phyloP scores from a whole-genome alignment of 2,797 vertebrate genomes.

The Spondyliosoma cantharus region DNA sequence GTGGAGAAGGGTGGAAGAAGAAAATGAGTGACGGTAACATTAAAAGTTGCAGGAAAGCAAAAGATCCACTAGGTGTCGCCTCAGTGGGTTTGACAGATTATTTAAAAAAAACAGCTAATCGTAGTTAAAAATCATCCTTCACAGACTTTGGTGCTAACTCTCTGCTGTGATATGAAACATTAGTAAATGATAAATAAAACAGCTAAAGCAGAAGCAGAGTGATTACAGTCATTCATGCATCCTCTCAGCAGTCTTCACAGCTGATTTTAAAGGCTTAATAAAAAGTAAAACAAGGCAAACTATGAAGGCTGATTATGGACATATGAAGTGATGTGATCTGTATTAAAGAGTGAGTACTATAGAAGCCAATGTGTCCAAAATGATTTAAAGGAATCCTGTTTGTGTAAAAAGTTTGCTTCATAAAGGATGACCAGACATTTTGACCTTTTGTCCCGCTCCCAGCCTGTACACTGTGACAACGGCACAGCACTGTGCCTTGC shows the following conservation, averaged over 20 bases:
- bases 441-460: slow-evolving; percentile 16
- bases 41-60: slow-evolving; percentile 7
- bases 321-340: not conserved
- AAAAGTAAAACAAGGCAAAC: not conserved
- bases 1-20: not conserved
- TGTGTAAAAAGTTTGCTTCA: not conserved
- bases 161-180: not conserved
- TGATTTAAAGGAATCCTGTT: not conserved
- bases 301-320: not conserved
- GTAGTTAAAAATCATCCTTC: slow-evolving; percentile 15
- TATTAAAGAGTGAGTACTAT: not conserved
- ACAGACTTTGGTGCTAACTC: not conserved
- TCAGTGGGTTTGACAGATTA: not conserved
- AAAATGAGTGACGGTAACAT: slow-evolving; percentile 8
- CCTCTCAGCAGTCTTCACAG: not conserved
- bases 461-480: not conserved
- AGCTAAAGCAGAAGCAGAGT: not conserved
- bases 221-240: not conserved
- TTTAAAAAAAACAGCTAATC: slow-evolving; percentile 21
- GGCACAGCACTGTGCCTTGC: slow-evolving; percentile 9
- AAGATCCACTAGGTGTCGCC: slow-evolving; percentile 34
- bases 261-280: not conserved
- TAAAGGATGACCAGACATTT: slow-evolving; percentile 5
- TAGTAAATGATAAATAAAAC: not conserved
- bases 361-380: not conserved